phyloP scores from a whole-genome alignment of 23 tunicate genomes.

The Diplosoma virens region DNA sequence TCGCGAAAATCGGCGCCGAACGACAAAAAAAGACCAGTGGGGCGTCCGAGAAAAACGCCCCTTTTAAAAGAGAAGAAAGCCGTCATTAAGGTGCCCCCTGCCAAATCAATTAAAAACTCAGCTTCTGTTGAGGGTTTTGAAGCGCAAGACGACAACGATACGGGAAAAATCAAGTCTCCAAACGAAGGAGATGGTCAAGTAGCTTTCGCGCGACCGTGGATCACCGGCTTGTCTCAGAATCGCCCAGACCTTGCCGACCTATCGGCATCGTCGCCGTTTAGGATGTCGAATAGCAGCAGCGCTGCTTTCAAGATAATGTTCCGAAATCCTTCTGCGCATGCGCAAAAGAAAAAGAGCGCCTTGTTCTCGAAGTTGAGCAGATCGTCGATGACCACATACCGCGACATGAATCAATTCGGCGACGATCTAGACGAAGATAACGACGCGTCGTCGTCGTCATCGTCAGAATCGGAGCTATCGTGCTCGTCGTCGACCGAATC shows the following conservation, averaged over 20 bases:
- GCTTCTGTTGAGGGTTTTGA: no score
- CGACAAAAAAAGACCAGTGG: conserved; percentile 15
- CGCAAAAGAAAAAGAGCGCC: not conserved
- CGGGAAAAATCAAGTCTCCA: no score
- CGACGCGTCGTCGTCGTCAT: conserved; percentile 54
- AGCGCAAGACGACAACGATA: not conserved
- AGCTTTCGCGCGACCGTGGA: conserved; percentile 63
- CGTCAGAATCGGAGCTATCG: conserved; percentile 61
- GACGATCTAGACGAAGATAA: conserved; percentile 51
- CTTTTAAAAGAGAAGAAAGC: no score
- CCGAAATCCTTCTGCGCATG: conserved; percentile 28
- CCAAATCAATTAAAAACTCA: no score
- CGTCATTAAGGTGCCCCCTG: no score
- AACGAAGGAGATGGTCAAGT: conserved; percentile 11
- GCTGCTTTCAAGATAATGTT: conserved; percentile 6
- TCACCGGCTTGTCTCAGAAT: conserved; percentile 8
- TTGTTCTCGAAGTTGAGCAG: not conserved
- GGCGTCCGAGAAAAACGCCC: no score
- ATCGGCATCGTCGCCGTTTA: conserved; percentile 28
- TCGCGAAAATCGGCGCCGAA: not conserved
- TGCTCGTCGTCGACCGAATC: conserved; percentile 63
- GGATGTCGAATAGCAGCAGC: conserved; percentile 4
- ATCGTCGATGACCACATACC: conserved; percentile 54
- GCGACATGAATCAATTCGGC: conserved; percentile 54
- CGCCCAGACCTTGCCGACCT: not conserved